These are phyloP conservation scores for Drosophila serrata DNA, from an alignment of 1,140 invertebrate species.

Conservation along the genomic window DNA sequence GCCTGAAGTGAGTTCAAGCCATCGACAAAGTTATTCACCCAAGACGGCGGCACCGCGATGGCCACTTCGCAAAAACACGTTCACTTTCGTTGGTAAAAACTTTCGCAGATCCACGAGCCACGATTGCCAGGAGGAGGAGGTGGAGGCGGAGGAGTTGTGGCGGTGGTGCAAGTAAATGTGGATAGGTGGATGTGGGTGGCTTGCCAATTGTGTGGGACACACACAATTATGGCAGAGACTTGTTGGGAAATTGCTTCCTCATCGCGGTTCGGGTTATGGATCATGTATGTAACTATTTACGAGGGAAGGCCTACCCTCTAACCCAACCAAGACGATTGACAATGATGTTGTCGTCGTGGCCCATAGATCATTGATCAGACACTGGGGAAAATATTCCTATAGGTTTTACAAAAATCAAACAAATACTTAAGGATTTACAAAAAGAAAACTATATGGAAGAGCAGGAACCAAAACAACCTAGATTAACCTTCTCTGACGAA, in stretches of 20 bases:
- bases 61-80: slow-evolving; percentile 58
- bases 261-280: slow-evolving; percentile 11
- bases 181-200: slow-evolving; percentile 17
- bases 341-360: not conserved
- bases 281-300: not conserved
- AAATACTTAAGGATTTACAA: not conserved
- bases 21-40: slow-evolving; percentile 81
- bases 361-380: not conserved
- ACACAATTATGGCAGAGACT: slow-evolving; percentile 11
- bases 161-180: slow-evolving; percentile 12
- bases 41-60: slow-evolving; percentile 47
- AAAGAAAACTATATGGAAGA: not conserved
- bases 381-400: not conserved
- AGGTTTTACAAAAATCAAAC: not conserved
- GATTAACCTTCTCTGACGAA: not conserved
- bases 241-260: slow-evolving; percentile 42
- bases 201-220: slow-evolving; percentile 31
- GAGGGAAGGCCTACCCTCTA: not conserved
- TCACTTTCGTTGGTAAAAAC: slow-evolving; percentile 78
- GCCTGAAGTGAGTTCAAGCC: slow-evolving; percentile 73
- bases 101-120: slow-evolving; percentile 44
- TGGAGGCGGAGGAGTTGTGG: too few relatives aligned
- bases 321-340: not conserved
- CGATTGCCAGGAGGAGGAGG: slow-evolving; percentile 16
- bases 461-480: not conserved